These are phyloP conservation scores for Tympanoctomys barrerae DNA, from an alignment of 2,797 vertebrate genomes.

Conservation along the genomic window DNA sequence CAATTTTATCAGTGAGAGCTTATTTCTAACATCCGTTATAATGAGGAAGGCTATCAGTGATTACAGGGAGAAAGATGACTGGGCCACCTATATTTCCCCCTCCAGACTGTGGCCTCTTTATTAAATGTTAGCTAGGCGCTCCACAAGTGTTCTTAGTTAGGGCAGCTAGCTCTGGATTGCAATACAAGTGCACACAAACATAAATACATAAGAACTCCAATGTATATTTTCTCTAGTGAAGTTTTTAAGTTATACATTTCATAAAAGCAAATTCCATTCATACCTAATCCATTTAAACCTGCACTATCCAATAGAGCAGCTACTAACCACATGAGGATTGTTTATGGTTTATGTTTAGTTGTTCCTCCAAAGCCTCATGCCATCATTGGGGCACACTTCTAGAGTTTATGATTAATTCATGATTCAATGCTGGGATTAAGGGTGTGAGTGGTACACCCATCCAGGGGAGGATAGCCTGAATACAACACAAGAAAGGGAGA, in stretches of 20 bases:
- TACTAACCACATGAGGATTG: background rate
- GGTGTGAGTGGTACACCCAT: too few species aligned
- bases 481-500: too few species aligned
- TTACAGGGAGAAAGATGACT: background rate
- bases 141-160: background rate
- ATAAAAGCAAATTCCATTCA: background rate
- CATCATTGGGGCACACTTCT: too few species aligned
- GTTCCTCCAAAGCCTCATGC: too few species aligned
- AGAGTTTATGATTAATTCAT: too few species aligned
- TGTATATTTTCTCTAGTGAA: background rate
- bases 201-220: background rate
- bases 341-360: too few species aligned
- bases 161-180: background rate
- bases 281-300: background rate
- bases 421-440: too few species aligned
- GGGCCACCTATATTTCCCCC: background rate
- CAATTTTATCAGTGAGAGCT: background rate
- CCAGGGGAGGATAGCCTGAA: too few species aligned
- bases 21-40: constrained; percentile 11
- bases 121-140: background rate
- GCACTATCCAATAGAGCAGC: background rate
- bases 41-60: background rate
- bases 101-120: background rate
- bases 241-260: constrained; percentile 24
- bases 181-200: background rate